Evolutionary conservation across 2,888 invertebrate species (phyloP), one percentile per base, ranked within the genome.

Genomic region (Scaptomyza caliginosa): DNA sequence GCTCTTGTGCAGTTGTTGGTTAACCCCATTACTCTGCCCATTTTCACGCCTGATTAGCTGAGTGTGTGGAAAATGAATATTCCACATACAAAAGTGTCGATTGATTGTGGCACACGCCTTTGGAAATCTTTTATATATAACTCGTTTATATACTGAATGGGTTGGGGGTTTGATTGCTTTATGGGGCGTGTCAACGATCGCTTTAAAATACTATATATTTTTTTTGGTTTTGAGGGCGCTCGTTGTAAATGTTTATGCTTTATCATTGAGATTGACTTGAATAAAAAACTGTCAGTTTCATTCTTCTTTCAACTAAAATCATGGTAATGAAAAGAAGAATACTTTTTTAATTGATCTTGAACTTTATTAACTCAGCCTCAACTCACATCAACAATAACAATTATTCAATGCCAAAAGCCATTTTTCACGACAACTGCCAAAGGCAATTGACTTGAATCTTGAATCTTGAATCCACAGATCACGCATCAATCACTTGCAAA

Each of bases 41-140:
- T 77, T 80, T 84, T 63, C 66, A 70, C 59, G 76, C 82, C 76
- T 84, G 85, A 82, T 82, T 86, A 76, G 82, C 50, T 63, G 49
- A 51, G 46, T 32, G 81, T 73, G 82, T 81, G 86, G 87, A 82
- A 82, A 82, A 62, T 60, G 36, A 52, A 72, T 52, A 49, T 57
- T n/a, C n/a, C n/a, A 24, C 2, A 16, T 16, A 3, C 3, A 16
- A 62, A 67, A 68, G 77, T 74, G 83, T 74, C 80, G 80, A 81
- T 79, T 78, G 77, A 82, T 76, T 66, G 68, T 19, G 67, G 71
- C 84, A 43, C 86, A 74, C 83, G 77, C 60, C 68, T 45, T 45
- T 32, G 40, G 21, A 45, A 34, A 50, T 39, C 17, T 24, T 55
- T 57, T 36, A 21, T 28, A 23, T 30, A 23, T n/a, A n/a, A n/a